phyloP scores from a whole-genome alignment of 2,113 vertebrate genomes.

The Phycodurus eques region DNA sequence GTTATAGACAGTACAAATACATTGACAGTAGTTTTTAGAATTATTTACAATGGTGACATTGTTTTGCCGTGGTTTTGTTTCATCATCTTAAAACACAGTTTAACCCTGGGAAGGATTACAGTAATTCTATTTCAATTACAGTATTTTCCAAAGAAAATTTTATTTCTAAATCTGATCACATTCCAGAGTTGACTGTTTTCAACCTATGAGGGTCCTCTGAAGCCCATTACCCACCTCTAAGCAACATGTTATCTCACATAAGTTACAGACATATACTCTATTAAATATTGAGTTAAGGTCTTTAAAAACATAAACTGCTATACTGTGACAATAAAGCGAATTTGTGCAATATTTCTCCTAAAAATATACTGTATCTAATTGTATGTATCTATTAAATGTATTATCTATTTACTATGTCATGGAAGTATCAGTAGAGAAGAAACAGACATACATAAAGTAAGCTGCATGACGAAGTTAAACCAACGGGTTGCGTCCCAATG shows the following conservation, averaged over 20 bases:
- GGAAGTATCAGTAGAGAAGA: not conserved
- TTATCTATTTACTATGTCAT: not conserved
- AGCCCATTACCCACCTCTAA: no score
- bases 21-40: no score
- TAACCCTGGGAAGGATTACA: no score
- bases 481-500: not conserved
- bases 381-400: not conserved
- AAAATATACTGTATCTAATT: not conserved
- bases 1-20: no score
- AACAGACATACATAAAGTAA: not conserved
- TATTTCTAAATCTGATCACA: no score
- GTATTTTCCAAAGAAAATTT: no score
- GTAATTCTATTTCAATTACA: no score
- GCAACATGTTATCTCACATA: not conserved
- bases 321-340: not conserved
- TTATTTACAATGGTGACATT: no score
- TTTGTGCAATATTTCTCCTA: not conserved
- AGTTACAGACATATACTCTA: not conserved
- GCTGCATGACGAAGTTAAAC: not conserved
- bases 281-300: not conserved
- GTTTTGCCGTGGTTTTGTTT: no score
- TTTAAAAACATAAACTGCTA: not conserved
- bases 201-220: no score
- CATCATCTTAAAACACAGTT: no score
- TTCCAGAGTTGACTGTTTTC: no score